Evolutionary conservation across 2,888 invertebrate species (phyloP).

Genomic region (Pristionchus entomophagus): DNA sequence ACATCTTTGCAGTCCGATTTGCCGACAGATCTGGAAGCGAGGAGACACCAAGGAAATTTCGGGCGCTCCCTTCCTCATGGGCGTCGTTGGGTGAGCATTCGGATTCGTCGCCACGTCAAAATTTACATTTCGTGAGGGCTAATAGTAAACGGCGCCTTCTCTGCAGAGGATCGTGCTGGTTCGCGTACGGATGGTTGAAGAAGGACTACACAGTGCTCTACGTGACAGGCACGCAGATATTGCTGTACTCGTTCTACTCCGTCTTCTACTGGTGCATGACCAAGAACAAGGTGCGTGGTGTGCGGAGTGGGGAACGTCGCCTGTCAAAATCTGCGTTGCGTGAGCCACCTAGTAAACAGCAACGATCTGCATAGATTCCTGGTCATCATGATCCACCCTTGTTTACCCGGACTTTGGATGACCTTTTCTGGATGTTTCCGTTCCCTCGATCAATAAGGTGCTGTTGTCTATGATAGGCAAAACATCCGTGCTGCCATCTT

Average conservation of each 20-base stretch:
- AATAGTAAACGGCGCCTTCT: neutral
- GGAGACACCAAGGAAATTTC: slow-evolving; percentile 74
- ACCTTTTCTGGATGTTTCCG: neutral
- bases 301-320: neutral
- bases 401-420: neutral
- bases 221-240: slow-evolving; percentile 72
- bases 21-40: slow-evolving; percentile 75
- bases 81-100: slow-evolving; percentile 67
- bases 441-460: neutral
- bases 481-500: neutral
- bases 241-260: slow-evolving; percentile 71
- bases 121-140: neutral
- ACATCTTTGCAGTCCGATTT: slow-evolving; percentile 70
- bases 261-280: slow-evolving; percentile 75
- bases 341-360: neutral
- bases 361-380: neutral
- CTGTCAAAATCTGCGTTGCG: neutral
- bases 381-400: neutral
- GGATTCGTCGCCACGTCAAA: neutral
- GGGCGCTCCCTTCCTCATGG: slow-evolving; percentile 75
- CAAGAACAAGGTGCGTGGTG: slow-evolving; percentile 70
- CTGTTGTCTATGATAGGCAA: neutral
- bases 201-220: slow-evolving; percentile 71
- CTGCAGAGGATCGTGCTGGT: slow-evolving; percentile 71
- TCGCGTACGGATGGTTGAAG: slow-evolving; percentile 74